phyloP scores from a whole-genome alignment of 2,797 vertebrate species.

The Hydrocynus forskahlii region DNA sequence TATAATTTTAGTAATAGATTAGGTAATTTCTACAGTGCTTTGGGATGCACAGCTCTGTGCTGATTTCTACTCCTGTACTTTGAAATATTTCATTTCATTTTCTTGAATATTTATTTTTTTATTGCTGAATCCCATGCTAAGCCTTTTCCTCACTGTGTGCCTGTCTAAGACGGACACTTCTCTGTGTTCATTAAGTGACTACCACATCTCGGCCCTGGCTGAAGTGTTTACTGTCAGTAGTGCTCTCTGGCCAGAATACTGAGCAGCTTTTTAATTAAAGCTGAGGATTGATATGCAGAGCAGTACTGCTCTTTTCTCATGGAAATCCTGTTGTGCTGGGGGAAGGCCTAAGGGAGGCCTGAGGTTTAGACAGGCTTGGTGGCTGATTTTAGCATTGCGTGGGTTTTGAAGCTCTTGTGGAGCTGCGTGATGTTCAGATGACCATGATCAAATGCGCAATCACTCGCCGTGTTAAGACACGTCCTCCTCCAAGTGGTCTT shows the following conservation, averaged over 20 bases:
- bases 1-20: too few species aligned
- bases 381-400: slow-evolving; percentile 31
- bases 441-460: not conserved
- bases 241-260: slow-evolving; percentile 78
- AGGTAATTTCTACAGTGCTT: too few species aligned
- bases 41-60: too few species aligned
- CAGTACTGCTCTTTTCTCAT: slow-evolving; percentile 75
- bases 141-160: not conserved
- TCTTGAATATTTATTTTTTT: too few species aligned
- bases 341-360: slow-evolving; percentile 47
- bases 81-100: too few species aligned
- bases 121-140: not conserved
- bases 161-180: not conserved
- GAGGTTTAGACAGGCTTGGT: not conserved
- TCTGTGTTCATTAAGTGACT: slow-evolving; percentile 5
- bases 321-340: slow-evolving; percentile 72
- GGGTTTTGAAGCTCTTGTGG: not conserved
- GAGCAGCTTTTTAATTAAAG: slow-evolving; percentile 84
- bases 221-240: slow-evolving; percentile 8
- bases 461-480: not conserved
- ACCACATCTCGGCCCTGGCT: not conserved
- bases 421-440: not conserved
- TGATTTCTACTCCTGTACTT: too few species aligned
- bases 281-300: slow-evolving; percentile 84
- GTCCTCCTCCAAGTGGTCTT: not conserved